Evolutionary conservation across 2,888 invertebrate species (phyloP).

Genomic region (Chesias legatella): DNA sequence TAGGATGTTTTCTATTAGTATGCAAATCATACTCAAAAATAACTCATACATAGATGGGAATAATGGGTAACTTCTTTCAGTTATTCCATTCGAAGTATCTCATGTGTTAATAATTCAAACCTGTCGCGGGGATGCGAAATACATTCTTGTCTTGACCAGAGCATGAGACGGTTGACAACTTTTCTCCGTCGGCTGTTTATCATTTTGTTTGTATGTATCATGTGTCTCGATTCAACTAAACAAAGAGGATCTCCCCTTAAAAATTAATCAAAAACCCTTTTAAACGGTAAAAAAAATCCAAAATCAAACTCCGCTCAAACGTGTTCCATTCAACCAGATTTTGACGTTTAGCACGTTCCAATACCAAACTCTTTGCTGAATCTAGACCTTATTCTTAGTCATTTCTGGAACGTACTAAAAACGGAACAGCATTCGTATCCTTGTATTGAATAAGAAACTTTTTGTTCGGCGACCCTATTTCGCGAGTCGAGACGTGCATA

Average conservation of each 20-base stretch:
- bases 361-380: conserved; percentile 41
- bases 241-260: conserved; percentile 24
- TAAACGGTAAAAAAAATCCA: conserved; percentile 32
- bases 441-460: conserved; percentile 41
- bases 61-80: conserved; percentile 3
- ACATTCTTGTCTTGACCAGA: conserved; percentile 24
- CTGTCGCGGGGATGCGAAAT: conserved; percentile 13
- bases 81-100: conserved; percentile 1
- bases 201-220: conserved; percentile 18
- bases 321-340: conserved; percentile 58
- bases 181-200: conserved; percentile 26
- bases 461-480: conserved; percentile 46
- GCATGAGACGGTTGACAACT: conserved; percentile 30
- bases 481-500: conserved; percentile 60
- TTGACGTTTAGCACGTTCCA: conserved; percentile 50
- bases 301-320: conserved; percentile 58
- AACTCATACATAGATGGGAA: neutral
- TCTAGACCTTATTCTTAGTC: conserved; percentile 60
- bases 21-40: neutral
- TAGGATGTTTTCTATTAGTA: too few relatives aligned
- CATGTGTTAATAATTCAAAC: conserved; percentile 10
- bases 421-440: conserved; percentile 30
- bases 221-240: conserved; percentile 15
- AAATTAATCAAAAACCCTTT: conserved; percentile 25
- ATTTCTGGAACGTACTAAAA: conserved; percentile 42